These are phyloP conservation scores for Drosophila dunni DNA, from an alignment of 1,140 invertebrate genomes.

Conservation along the genomic window DNA sequence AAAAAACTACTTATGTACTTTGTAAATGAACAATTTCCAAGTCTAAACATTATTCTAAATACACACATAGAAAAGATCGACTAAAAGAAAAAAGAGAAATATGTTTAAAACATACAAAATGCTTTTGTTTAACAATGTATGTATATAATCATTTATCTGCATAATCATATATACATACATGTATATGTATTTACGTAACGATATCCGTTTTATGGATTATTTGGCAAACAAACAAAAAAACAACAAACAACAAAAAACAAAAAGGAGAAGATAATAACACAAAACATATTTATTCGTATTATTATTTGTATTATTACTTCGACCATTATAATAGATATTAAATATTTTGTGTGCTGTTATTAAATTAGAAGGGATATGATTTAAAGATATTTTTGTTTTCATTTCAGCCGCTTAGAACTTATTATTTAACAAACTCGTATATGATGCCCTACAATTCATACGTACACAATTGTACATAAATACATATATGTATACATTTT, in stretches of 20 bases:
- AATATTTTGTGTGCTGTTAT: constrained; percentile 47
- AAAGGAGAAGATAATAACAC: constrained; percentile 31
- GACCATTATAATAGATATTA: constrained; percentile 8
- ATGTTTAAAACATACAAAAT: constrained; percentile 76
- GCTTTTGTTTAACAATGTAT: constrained; percentile 58
- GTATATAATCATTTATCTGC: constrained; percentile 29
- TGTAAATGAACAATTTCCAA: constrained; percentile 66
- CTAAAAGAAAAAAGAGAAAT: constrained; percentile 34
- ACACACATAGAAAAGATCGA: constrained; percentile 11
- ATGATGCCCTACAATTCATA: constrained; percentile 6
- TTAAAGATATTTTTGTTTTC: constrained; percentile 23
- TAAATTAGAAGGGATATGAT: constrained; percentile 39
- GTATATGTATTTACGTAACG: constrained; percentile 49
- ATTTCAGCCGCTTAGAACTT: constrained; percentile 17
- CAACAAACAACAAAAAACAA: constrained; percentile 16
- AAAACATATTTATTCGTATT: constrained; percentile 44
- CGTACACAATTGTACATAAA: constrained; percentile 6
- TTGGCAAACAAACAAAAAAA: constrained; percentile 47
- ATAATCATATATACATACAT: constrained; percentile 39
- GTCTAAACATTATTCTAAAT: constrained; percentile 49
- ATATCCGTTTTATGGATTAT: constrained; percentile 80
- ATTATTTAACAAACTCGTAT: background rate
- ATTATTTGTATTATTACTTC: constrained; percentile 31
- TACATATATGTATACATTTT: constrained; percentile 35
- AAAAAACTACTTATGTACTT: constrained; percentile 48